Conservation (phyloP, 1,140 invertebrate genomes). For the Achroia grisella region DNA sequence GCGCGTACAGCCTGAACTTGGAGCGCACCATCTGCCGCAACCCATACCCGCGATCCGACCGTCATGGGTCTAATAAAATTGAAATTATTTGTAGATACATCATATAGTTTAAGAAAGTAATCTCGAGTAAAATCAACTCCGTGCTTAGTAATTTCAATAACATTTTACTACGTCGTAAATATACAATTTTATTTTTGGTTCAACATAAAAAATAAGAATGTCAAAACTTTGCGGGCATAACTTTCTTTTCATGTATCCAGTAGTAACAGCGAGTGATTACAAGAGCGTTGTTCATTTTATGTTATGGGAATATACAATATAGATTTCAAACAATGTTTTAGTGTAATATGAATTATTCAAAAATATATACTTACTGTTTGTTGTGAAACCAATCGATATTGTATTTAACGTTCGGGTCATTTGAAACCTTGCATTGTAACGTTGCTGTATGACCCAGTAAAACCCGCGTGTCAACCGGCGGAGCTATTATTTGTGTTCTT, state of each 20-base stretch:
- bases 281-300: too few relatives aligned
- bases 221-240: background rate
- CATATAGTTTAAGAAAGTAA: too few relatives aligned
- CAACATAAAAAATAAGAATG: background rate
- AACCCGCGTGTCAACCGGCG: slow-evolving; percentile 91
- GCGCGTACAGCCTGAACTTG: slow-evolving; percentile 88
- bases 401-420: slow-evolving; percentile 92
- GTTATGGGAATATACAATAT: too few relatives aligned
- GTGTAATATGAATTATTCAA: background rate
- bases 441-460: slow-evolving; percentile 92
- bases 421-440: slow-evolving; percentile 94
- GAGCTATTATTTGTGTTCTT: slow-evolving; percentile 92
- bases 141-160: too few relatives aligned
- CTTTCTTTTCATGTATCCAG: background rate
- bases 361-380: slow-evolving; percentile 77
- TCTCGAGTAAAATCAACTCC: too few relatives aligned
- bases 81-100: too few relatives aligned
- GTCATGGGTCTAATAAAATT: slow-evolving; percentile 75
- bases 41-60: slow-evolving; percentile 80
- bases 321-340: background rate
- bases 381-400: slow-evolving; percentile 94
- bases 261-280: too few relatives aligned
- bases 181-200: too few relatives aligned
- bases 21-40: slow-evolving; percentile 84
- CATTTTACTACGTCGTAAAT: too few relatives aligned